phyloP scores from a whole-genome alignment of 2,797 vertebrate species.

The Phalloptychus januarius region DNA sequence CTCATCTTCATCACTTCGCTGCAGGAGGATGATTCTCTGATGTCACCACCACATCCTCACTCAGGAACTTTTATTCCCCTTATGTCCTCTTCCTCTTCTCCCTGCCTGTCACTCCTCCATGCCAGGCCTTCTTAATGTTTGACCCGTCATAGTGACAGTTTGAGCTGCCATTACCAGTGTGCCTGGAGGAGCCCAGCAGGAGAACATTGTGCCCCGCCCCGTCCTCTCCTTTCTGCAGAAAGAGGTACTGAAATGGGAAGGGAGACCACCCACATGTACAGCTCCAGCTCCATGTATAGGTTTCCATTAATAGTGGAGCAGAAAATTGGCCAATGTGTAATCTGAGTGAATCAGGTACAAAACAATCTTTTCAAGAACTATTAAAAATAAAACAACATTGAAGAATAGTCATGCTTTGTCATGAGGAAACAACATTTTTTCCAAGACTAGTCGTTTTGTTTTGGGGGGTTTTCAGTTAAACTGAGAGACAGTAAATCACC shows the following conservation, averaged over 20 bases:
- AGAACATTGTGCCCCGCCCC: conserved; percentile 25
- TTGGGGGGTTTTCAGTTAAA: background rate
- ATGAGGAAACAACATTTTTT: background rate
- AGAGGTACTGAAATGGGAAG: conserved; percentile 23
- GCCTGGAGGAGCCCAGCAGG: conserved; percentile 41
- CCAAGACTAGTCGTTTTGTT: background rate
- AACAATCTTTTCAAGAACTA: background rate
- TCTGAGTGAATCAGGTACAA: background rate
- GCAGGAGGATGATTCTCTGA: conserved; percentile 45
- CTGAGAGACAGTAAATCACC: background rate
- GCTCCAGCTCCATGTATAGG: background rate
- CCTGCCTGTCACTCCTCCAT: conserved; percentile 12
- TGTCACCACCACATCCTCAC: conserved; percentile 52
- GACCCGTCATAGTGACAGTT: conserved; percentile 34
- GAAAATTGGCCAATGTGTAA: background rate
- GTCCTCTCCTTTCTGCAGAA: conserved; percentile 2
- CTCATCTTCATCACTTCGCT: conserved; percentile 13
- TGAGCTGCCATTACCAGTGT: conserved; percentile 27
- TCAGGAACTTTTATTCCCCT: conserved; percentile 43
- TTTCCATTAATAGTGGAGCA: background rate
- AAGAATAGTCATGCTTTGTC: background rate
- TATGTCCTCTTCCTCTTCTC: conserved; percentile 13
- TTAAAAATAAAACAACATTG: background rate
- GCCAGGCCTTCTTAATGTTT: conserved; percentile 19
- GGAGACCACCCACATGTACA: conserved; percentile 16